These are phyloP conservation scores for Pteropus alecto DNA, from an alignment of 2,113 vertebrate genomes.

Conservation along the genomic window DNA sequence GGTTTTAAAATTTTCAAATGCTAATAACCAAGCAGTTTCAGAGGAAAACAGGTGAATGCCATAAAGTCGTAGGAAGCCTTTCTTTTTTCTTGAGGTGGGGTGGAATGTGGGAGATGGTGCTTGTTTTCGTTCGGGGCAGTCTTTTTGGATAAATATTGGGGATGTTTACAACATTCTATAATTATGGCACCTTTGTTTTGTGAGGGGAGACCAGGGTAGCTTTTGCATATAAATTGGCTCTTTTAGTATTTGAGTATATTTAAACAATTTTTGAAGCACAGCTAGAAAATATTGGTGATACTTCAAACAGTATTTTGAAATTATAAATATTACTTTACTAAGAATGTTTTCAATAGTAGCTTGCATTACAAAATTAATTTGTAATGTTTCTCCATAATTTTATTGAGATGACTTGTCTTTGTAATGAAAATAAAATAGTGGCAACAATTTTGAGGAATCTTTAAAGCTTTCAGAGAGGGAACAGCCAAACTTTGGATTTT, in stretches of 20 bases:
- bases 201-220: background rate
- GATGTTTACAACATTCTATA: constrained; percentile 34
- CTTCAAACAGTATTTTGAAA: constrained; percentile 28
- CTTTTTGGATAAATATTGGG: background rate
- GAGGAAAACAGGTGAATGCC: background rate
- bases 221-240: constrained; percentile 45
- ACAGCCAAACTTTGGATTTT: constrained; percentile 68
- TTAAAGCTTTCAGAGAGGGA: constrained; percentile 1
- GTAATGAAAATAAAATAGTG: constrained; percentile 26
- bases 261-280: constrained; percentile 30
- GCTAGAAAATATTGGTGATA: background rate
- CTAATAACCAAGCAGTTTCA: background rate
- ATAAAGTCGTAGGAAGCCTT: background rate
- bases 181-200: constrained; percentile 19
- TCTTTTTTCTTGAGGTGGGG: too few relatives aligned
- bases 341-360: background rate
- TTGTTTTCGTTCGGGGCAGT: background rate
- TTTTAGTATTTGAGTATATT: background rate
- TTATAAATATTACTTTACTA: background rate
- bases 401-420: background rate
- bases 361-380: background rate
- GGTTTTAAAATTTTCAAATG: background rate
- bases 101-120: too few relatives aligned
- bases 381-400: constrained; percentile 24
- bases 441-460: constrained; percentile 62